phyloP scores from a whole-genome alignment of 2,113 vertebrate species.

The Polypterus senegalus region DNA sequence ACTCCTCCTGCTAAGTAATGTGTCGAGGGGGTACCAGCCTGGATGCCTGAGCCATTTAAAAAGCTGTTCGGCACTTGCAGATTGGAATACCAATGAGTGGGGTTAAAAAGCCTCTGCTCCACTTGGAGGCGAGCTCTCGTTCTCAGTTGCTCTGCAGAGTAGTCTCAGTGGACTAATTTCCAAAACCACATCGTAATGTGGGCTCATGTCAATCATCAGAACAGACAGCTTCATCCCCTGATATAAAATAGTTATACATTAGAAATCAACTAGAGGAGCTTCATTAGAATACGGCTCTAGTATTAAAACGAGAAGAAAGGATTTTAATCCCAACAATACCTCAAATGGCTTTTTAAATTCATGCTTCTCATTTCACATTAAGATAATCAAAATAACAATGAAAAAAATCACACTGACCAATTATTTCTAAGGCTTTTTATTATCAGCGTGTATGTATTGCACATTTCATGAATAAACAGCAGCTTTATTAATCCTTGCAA shows the following conservation, averaged over 20 bases:
- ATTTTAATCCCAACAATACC: constrained; percentile 65
- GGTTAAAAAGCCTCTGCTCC: constrained; percentile 98
- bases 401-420: constrained; percentile 55
- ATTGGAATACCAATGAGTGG: constrained; percentile 99
- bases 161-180: constrained; percentile 99
- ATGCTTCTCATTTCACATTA: constrained; percentile 24
- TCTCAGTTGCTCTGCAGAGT: constrained; percentile 88
- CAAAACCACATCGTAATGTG: constrained; percentile 99
- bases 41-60: constrained; percentile 97
- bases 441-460: no score
- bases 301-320: constrained; percentile 51
- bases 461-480: no score
- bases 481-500: no score
- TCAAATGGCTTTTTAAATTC: constrained; percentile 44
- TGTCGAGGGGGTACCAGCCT: constrained; percentile 89
- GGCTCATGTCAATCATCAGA: constrained; percentile 99
- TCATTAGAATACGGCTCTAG: constrained; percentile 67
- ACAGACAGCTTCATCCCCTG: constrained; percentile 99
- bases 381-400: constrained; percentile 16
- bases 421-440: constrained; percentile 50
- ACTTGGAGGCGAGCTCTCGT: constrained; percentile 93
- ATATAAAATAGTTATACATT: constrained; percentile 96
- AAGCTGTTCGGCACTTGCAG: constrained; percentile 82
- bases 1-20: constrained; percentile 91
- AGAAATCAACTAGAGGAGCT: constrained; percentile 74